Evolutionary conservation across 2,888 invertebrate genomes (phyloP), one percentile per base, ranked within the genome.

Genomic region (Trissolcus japonicus): DNA sequence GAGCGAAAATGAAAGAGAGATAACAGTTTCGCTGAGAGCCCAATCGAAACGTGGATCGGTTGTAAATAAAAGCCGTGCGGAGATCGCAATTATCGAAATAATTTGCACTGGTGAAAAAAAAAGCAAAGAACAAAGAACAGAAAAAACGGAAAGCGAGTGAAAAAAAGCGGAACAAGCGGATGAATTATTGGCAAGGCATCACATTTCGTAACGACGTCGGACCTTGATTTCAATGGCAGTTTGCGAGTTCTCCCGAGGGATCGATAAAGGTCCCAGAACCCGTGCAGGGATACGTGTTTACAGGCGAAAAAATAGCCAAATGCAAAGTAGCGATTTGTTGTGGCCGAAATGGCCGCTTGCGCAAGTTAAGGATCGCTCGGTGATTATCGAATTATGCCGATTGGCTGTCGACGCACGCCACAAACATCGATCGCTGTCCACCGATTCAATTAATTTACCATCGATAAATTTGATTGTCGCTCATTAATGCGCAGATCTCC

Each of bases 251-350:
- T 59, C 59, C 16, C 59, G 43, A 46, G 59, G 14, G 46, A 59
- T 59, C 59, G 25, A 59, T 59, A 59, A 59, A 59, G 59, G 59
- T 59, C 29, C 59, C 59, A 43, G 59, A 46, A 59, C 41, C 19
- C 43, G 57, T 16, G 46, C 59, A 9, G 21, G 46, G 57, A 40
- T 17, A 17, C 57, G 43, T 57, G 57, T 57, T 57, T 57, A 57
- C 57, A 43, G 11, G 35, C 59, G 46, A 16, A 59, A 46, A 59
- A 59, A 43, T 54, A 29, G 29, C 54, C 54, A 6, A 29, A 54
- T 54, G 54, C 29, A 29, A 54, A 54, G 54, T 29, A 54, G 54
- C 54, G 54, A 35, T 46, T 46, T 46, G 46, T 46, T 46, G 46
- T 46, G 14, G 6, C 1, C 16, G 46, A 4, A 46, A 46, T 16